Base-by-base conservation (phyloP, 2,888 invertebrate species). In the Amphipyra tragopoginis region DNA sequence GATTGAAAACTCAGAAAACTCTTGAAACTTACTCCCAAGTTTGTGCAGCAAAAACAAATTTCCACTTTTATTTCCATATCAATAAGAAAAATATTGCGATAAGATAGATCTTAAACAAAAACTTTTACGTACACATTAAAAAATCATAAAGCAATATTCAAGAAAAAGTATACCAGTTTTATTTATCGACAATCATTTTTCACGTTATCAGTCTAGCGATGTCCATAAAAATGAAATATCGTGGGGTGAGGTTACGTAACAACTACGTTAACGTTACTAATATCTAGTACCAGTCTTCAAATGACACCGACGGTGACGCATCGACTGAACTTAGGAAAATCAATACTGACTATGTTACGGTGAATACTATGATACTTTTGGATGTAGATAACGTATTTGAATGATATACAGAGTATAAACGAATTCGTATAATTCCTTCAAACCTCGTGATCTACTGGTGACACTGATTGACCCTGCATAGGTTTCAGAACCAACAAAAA, bases 221-320 rank as follows among this genome's bases (percentile, higher is more conserved):
- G 50, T 63, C 54, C 52, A 74, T 76, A 67, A 79, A 80, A 72
- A 52, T 69, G 51, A 78, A 73, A 74, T 69, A 71, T 76, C 52
- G 54, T 49, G 43, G 36, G 45, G 2, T 10, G 42, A 34, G 45
- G 51, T 58, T 38, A 61, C 57, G 57, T 67, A 69, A 75, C 50
- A 42, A 54, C 42, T 72, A n/a, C 42, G 36, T 52, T 48, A 72
- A 70, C 59, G 45, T 45, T 53, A 59, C 53, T 47, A 44, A 47
- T 56, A 65, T 40, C 14, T 51, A 42, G 89, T 90, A 81, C 88
- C 88, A 84, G 80, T 63, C 84, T 70, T 68, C 73, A 74, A 78
- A 75, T 81, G 86, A 81, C 76, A 90, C 88, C 62, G 72, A 59
- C 65, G 77, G 66, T 85, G 85, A 86, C 85, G 82, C 79, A 79